Evolutionary conservation across 2,113 vertebrate species (phyloP).

Genomic region (Pseudorasbora parva): DNA sequence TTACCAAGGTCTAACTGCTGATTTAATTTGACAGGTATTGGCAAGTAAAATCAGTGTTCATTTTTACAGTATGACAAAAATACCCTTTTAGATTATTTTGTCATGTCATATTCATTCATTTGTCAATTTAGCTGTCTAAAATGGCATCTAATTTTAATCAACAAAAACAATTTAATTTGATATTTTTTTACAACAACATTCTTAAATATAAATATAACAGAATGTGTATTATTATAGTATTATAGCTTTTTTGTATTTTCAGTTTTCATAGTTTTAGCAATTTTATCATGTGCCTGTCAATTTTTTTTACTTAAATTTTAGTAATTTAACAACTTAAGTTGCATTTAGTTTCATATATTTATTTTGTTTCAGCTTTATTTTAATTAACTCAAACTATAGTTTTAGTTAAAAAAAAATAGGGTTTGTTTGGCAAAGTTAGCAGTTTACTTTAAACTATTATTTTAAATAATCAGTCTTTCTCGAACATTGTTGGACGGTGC

Average conservation of each 20-base stretch:
- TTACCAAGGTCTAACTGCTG: constrained; percentile 37
- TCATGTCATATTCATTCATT: not conserved
- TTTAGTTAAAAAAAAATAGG: not conserved
- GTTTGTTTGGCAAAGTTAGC: not conserved
- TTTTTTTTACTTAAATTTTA: not conserved
- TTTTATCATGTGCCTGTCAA: no score
- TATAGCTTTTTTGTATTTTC: no score
- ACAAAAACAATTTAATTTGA: not conserved
- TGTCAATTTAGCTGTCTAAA: not conserved
- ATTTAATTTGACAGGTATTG: constrained; percentile 52
- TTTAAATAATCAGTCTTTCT: not conserved
- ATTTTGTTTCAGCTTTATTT: not conserved
- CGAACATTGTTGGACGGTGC: not conserved
- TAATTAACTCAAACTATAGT: no score
- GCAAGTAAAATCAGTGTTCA: constrained; percentile 8
- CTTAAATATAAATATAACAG: no score
- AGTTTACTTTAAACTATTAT: no score
- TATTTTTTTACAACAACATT: no score
- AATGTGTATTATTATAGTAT: no score
- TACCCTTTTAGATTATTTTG: not conserved
- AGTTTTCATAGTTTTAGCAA: no score
- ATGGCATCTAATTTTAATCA: not conserved
- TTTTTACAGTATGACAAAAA: constrained; percentile 4
- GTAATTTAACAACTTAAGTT: not conserved
- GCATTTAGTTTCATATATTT: not conserved